Base-by-base conservation (phyloP, 2,888 invertebrate species). In the Phrixothrix hirtus region DNA sequence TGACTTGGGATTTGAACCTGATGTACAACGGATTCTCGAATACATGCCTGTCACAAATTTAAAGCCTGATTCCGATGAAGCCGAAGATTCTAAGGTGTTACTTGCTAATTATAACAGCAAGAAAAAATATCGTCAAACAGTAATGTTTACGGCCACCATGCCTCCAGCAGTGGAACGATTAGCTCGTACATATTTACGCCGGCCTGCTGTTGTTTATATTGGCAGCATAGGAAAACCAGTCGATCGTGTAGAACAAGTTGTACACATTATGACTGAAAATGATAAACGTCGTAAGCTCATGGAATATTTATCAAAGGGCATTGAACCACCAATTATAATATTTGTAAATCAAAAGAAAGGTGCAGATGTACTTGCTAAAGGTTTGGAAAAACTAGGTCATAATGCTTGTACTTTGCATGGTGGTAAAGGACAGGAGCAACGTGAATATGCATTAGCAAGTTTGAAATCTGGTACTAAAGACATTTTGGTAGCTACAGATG, bases 61-160 rank as follows among this genome's bases (percentile, higher is more conserved):
- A 50, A 99, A 99, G 75, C 99, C 99, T 0, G 99, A 99, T 71
- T 87, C 90, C 0, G 99, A 99, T 65, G 98, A 97, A 64, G 98
- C 98, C 0, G 99, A 99, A 78, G 95, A 98, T 46, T 73, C 71
- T 37, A 70, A 68, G 34, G 47, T 90, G 63, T 79, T 99, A 45
- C 82, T 97, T 76, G 91, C 89, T 21, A 98, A 99, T 76, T 98
- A 97, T 71, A 87, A 90, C 70, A 87, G 94, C 0, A 97, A 95
- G 75, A 92, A 97, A 74, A 99, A 99, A 75, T 99, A 91, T 75
- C 82, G 97, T 73, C 97, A 97, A 88, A 99, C 99, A 67, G 99
- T 99, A 73, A 99, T 99, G 99, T 99, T 99, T 77, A 99, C 99
- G 37, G 99, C 99, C 1, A 99, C 99, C 59, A 99, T 99, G 99